Base-by-base conservation (phyloP, 2,888 invertebrate genomes). In the Hirtodrosophila alboralis region DNA sequence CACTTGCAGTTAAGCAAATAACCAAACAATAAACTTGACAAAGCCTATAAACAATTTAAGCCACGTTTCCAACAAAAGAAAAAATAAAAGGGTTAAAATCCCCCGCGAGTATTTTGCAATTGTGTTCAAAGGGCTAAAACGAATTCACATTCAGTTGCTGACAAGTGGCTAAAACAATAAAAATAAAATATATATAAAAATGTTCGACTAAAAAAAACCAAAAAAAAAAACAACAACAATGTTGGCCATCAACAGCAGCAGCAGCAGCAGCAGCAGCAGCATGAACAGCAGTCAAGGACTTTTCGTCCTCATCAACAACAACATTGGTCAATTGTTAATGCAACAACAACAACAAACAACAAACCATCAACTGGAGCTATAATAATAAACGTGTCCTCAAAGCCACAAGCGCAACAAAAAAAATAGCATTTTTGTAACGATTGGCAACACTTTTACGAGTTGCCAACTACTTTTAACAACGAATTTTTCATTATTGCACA, bases 371-470 rank as follows among this genome's bases (percentile, higher is more conserved):
- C 52, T 64, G 57, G 34, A 56, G 26, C 52, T 28, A 53, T 44
- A 52, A 62, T n/a, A 61, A 44, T 7, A 69, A 38, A 56, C 44
- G 36, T n/a, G n/a, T 6, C 21, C 7, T 14, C 7, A 10, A 7
- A 8, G 10, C 4, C 12, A 8, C 18, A 18, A 10, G 9, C 38
- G 16, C 13, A 57, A 34, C 33, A 52, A 30, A 18, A 47, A 43
- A 60, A 52, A 54, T 34, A 18, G 5, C 18, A n/a, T n/a, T n/a
- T n/a, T n/a, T 53, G 47, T 43, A 74, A 54, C 62, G 52, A 81
- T 81, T 71, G 83, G 85, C 78, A 85, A 66, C 83, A 85, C 59
- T 79, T 85, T 85, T 63, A 75, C 85, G 79, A 79, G 79, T 83
- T 66, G 68, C 60, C 65, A 78, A 83, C 85, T 63, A 85, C 70